A percentile compares a stretch with the other conserved stretches of the same genome.
These are phyloP conservation scores for Semotilus atromaculatus DNA, from an alignment of 2,797 vertebrate species.

Conservation along the genomic window DNA sequence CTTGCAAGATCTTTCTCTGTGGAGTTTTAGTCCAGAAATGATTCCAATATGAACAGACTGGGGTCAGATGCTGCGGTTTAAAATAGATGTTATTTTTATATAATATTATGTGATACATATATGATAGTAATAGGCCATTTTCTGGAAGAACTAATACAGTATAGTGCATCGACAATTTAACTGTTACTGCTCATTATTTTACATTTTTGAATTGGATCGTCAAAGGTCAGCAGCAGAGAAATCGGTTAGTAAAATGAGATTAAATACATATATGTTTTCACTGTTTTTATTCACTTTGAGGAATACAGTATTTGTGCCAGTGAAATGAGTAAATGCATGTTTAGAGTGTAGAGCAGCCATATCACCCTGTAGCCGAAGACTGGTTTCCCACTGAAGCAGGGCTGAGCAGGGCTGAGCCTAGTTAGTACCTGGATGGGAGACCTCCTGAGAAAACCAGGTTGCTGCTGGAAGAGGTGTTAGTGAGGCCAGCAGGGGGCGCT, in stretches of 20 bases:
- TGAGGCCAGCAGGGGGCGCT: no score
- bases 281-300: background rate
- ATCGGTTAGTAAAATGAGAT: background rate
- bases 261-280: background rate
- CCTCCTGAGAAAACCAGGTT: no score
- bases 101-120: background rate
- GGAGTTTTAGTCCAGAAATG: constrained; percentile 12
- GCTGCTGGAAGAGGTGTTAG: no score
- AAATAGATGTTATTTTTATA: background rate
- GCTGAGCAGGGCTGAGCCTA: no score
- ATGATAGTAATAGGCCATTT: background rate
- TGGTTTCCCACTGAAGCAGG: no score
- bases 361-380: no score
- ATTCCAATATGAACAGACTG: constrained; percentile 1
- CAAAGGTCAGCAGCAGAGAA: background rate
- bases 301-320: background rate
- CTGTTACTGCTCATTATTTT: background rate
- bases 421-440: no score
- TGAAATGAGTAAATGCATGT: background rate
- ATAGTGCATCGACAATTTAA: background rate
- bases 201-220: background rate
- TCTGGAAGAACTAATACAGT: background rate
- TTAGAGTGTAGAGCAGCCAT: background rate
- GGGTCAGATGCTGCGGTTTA: background rate
- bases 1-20: background rate